These are phyloP conservation scores for Procambarus virginalis DNA, from an alignment of 1,140 invertebrate genomes.

Conservation along the genomic window DNA sequence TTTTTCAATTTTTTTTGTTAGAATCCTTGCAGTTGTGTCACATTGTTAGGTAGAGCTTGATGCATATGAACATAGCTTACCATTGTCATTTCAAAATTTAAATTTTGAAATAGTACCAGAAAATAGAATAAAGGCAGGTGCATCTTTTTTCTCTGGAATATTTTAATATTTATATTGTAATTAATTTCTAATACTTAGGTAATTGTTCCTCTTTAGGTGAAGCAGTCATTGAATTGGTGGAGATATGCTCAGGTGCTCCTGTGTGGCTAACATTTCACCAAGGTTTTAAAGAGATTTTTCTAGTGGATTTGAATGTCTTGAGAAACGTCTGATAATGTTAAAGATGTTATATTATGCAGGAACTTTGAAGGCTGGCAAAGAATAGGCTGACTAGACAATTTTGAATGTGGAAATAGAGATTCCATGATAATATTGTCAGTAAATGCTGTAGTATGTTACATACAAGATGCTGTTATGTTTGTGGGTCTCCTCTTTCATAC, in stretches of 20 bases:
- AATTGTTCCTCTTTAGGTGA: slow-evolving; percentile 37
- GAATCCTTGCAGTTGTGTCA: no score
- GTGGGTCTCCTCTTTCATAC: background rate
- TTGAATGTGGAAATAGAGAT: no score
- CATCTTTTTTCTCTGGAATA: no score
- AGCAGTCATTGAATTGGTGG: slow-evolving; percentile 33
- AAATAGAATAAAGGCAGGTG: no score
- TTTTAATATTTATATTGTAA: no score
- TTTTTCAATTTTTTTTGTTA: no score
- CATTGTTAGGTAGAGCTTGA: no score
- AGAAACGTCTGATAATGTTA: background rate
- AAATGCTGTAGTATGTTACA: background rate
- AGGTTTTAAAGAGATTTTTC: slow-evolving; percentile 2
- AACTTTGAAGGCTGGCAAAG: background rate
- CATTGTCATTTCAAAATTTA: no score
- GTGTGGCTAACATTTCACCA: background rate
- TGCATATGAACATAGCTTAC: no score
- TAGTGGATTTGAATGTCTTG: background rate
- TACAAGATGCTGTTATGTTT: background rate
- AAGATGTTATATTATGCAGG: background rate
- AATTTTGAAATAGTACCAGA: no score
- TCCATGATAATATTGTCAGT: no score
- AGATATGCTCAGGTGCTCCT: slow-evolving; percentile 20
- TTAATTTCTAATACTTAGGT: background rate
- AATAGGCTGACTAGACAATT: background rate